These are phyloP conservation scores for Abramis brama DNA, from an alignment of 2,113 vertebrate genomes.

Conservation along the genomic window DNA sequence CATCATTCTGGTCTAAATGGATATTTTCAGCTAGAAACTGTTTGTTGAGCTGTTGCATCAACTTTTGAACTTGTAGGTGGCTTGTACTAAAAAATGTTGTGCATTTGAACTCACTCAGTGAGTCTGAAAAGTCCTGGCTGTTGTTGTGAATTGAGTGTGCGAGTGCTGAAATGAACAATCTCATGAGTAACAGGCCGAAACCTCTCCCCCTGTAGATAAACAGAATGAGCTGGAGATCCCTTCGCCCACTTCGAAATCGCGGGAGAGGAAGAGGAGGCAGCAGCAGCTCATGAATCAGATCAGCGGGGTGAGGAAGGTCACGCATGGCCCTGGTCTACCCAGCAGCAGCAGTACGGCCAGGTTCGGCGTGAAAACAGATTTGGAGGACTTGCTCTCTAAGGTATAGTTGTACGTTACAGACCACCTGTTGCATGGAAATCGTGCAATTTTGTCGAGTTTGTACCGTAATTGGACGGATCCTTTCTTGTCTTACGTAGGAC, in stretches of 20 bases:
- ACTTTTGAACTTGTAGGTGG: conserved; percentile 7
- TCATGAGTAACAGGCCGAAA: conserved; percentile 36
- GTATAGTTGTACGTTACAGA: conserved; percentile 62
- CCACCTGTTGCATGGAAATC: neutral
- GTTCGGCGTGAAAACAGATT: conserved; percentile 94
- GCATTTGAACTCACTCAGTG: neutral
- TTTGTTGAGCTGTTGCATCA: neutral
- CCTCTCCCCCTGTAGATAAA: conserved; percentile 82
- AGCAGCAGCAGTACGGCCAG: conserved; percentile 83
- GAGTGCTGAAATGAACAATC: conserved; percentile 26
- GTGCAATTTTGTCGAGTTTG: too few species aligned
- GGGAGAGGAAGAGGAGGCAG: conserved; percentile 94
- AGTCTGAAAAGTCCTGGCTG: conserved; percentile 22
- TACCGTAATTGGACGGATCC: neutral
- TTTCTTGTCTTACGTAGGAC: conserved; percentile 76
- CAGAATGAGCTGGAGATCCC: conserved; percentile 98
- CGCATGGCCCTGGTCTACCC: conserved; percentile 86
- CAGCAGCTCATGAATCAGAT: conserved; percentile 96
- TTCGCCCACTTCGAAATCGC: conserved; percentile 90
- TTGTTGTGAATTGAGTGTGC: conserved; percentile 27
- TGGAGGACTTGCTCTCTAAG: conserved; percentile 94
- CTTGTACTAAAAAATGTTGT: neutral
- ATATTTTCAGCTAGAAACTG: neutral
- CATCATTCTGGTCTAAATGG: neutral
- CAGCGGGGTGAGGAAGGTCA: conserved; percentile 92